phyloP scores from a whole-genome alignment of 2,113 vertebrate species.

The Hydropotes inermis region DNA sequence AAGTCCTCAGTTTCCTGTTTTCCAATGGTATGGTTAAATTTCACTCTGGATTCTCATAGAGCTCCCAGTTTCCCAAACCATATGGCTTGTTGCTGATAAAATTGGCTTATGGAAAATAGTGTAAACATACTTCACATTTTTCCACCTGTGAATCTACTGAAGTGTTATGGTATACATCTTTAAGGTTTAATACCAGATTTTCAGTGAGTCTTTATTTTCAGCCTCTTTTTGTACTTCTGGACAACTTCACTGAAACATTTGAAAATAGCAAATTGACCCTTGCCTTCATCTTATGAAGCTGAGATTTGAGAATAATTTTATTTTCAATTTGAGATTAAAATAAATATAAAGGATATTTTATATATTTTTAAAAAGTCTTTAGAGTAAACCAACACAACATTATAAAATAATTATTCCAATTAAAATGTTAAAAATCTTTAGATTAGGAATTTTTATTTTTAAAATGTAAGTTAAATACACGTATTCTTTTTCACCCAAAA shows the following conservation, averaged over 20 bases:
- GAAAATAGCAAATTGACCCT: neutral
- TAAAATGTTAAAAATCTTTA: neutral
- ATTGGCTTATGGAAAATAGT: slow-evolving; percentile 44
- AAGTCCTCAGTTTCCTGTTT: slow-evolving; percentile 39
- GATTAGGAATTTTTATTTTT: neutral
- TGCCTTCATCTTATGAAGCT: neutral
- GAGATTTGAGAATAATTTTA: neutral
- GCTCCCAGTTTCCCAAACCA: slow-evolving; percentile 53
- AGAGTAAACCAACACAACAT: neutral
- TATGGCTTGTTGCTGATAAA: slow-evolving; percentile 60
- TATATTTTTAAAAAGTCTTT: neutral
- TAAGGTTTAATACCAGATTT: neutral
- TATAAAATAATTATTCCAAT: neutral
- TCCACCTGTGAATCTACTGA: slow-evolving; percentile 41
- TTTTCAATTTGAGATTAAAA: neutral
- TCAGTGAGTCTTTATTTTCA: slow-evolving; percentile 11
- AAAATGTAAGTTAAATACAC: neutral
- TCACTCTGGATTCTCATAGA: slow-evolving; percentile 37
- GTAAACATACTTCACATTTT: slow-evolving; percentile 42
- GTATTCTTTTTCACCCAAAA: neutral
- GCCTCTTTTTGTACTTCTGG: neutral
- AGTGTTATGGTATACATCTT: slow-evolving; percentile 13
- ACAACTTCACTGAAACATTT: neutral
- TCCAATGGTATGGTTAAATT: slow-evolving; percentile 32
- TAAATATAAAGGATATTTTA: neutral